These are phyloP conservation scores for Dynastes tityus DNA, from an alignment of 2,888 invertebrate species.

Conservation along the genomic window DNA sequence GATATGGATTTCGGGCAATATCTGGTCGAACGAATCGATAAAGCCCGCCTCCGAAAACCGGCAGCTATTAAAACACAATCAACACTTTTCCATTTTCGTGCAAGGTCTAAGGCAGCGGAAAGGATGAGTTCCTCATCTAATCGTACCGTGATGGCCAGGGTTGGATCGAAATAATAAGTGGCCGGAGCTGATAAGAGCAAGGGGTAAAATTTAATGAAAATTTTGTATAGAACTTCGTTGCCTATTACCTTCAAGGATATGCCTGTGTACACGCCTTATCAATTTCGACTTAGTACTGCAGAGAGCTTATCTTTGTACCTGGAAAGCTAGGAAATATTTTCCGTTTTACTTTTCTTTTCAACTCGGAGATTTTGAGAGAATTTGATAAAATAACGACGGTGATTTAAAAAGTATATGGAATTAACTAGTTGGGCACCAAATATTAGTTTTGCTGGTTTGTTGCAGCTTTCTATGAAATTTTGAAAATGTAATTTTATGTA, in stretches of 20 bases:
- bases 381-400: too few species aligned
- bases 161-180: constrained; percentile 6
- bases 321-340: background rate
- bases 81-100: constrained; percentile 26
- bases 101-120: background rate
- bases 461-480: too few species aligned
- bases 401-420: too few species aligned
- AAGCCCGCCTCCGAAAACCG: constrained; percentile 33
- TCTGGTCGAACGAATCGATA: constrained; percentile 43
- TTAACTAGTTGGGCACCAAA: too few species aligned
- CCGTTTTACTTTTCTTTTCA: too few species aligned
- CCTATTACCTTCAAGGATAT: background rate
- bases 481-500: too few species aligned
- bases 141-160: constrained; percentile 11
- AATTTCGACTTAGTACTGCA: background rate
- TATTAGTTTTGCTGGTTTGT: too few species aligned
- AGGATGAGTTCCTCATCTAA: constrained; percentile 3
- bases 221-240: background rate
- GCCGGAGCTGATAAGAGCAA: constrained; percentile 12
- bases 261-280: background rate
- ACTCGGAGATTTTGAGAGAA: too few species aligned
- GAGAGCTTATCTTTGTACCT: background rate
- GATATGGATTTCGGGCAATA: constrained; percentile 42
- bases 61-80: constrained; percentile 45
- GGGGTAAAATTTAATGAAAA: constrained; percentile 16